phyloP scores from a whole-genome alignment of 92 coral and sea anemone species.

The Porites evermanni region DNA sequence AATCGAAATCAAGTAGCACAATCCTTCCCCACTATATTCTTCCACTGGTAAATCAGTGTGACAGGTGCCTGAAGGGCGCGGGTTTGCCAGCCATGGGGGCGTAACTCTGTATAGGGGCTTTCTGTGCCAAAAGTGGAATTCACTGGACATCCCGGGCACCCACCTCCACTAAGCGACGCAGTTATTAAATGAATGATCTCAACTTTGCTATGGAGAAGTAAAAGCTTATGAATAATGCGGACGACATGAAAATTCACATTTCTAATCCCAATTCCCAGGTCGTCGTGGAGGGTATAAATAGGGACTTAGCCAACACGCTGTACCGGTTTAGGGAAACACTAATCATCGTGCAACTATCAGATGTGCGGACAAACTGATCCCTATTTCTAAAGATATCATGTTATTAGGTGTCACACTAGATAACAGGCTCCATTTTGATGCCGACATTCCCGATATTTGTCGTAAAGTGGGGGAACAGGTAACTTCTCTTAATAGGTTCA shows the following conservation, averaged over 20 bases:
- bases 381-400: neutral
- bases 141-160: too few relatives aligned
- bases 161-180: too few relatives aligned
- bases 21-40: too few relatives aligned
- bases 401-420: constrained; percentile 6
- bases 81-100: too few relatives aligned
- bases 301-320: constrained; percentile 4
- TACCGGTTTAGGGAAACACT: constrained; percentile 3
- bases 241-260: neutral
- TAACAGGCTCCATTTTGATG: constrained; percentile 22
- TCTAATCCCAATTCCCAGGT: neutral
- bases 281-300: neutral
- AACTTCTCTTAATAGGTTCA: constrained; percentile 39
- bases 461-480: constrained; percentile 35
- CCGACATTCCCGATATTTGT: neutral
- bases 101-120: too few relatives aligned
- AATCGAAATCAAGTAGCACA: constrained; percentile 14
- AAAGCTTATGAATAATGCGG: neutral
- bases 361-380: neutral
- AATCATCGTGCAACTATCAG: neutral
- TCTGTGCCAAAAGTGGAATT: too few relatives aligned
- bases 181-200: too few relatives aligned
- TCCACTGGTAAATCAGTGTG: too few relatives aligned
- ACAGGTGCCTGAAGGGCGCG: too few relatives aligned
- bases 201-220: too few relatives aligned